These are phyloP conservation scores for Xylocampa areola DNA, from an alignment of 2,888 invertebrate species.

Conservation along the genomic window DNA sequence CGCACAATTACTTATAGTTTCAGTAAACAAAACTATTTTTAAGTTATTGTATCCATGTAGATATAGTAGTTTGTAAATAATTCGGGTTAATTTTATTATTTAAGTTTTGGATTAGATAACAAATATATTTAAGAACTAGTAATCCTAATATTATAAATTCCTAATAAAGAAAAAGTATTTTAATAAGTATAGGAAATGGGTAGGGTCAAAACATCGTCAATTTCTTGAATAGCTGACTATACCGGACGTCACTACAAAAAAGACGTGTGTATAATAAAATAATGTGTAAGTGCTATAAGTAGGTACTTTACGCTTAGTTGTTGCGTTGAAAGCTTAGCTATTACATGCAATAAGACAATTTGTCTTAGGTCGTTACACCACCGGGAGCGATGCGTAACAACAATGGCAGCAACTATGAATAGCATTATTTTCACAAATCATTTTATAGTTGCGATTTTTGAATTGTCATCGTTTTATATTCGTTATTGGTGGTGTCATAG, in stretches of 20 bases:
- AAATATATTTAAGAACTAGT: too few species aligned
- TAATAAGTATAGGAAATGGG: neutral
- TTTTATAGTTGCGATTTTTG: constrained; percentile 1
- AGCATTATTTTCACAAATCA: constrained; percentile 9
- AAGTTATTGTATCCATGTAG: too few species aligned
- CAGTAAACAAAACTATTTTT: too few species aligned
- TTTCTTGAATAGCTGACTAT: constrained; percentile 17
- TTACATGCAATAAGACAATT: constrained; percentile 54
- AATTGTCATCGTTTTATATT: too few species aligned
- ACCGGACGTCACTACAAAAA: constrained; percentile 12
- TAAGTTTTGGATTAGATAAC: too few species aligned
- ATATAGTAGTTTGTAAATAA: too few species aligned
- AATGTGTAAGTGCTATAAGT: constrained; percentile 30
- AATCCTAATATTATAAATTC: too few species aligned
- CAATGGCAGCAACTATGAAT: constrained; percentile 1
- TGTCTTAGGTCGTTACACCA: constrained; percentile 41
- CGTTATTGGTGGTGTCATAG: too few species aligned
- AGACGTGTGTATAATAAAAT: constrained; percentile 34
- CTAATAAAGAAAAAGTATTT: too few species aligned
- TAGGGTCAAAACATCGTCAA: constrained; percentile 18
- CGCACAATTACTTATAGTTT: too few species aligned
- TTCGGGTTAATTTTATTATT: too few species aligned
- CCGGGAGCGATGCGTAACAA: constrained; percentile 7
- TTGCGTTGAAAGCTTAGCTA: constrained; percentile 51
- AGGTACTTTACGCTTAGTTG: constrained; percentile 42